Conservation (phyloP, 2,797 vertebrate genomes). For the Gorsachius magnificus region DNA sequence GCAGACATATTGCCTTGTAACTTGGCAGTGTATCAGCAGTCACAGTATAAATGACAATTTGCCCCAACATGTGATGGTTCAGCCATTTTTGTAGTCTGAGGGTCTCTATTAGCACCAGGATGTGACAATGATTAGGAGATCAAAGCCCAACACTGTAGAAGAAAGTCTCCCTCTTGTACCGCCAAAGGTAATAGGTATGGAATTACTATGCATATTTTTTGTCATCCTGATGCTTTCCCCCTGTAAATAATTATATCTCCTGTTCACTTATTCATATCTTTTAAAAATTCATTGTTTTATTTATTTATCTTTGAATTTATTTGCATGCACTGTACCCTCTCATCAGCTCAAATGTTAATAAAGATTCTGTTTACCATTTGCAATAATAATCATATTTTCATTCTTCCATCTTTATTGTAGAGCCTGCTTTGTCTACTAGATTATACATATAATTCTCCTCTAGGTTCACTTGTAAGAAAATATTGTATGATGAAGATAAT, state of each 20-base stretch:
- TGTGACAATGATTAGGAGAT: background rate
- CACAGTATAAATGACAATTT: background rate
- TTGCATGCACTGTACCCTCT: constrained; percentile 7
- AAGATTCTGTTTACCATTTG: constrained; percentile 18
- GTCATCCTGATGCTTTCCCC: background rate
- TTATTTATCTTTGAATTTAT: constrained; percentile 39
- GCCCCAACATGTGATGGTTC: background rate
- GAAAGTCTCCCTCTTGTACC: background rate
- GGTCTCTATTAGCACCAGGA: background rate
- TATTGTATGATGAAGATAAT: background rate
- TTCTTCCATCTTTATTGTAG: constrained; percentile 6
- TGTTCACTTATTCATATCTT: constrained; percentile 35
- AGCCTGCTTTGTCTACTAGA: background rate
- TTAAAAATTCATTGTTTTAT: constrained; percentile 26
- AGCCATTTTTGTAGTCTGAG: background rate
- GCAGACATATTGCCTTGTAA: background rate
- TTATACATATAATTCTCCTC: background rate
- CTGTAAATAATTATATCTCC: constrained; percentile 10
- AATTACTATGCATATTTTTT: background rate
- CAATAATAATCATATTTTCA: constrained; percentile 30
- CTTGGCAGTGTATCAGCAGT: background rate
- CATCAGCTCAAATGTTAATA: constrained; percentile 37
- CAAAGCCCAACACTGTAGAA: background rate
- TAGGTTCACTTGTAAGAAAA: background rate
- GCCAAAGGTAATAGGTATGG: background rate